Base-by-base conservation (phyloP, 2,888 invertebrate species). In the Nomada lathburiana region DNA sequence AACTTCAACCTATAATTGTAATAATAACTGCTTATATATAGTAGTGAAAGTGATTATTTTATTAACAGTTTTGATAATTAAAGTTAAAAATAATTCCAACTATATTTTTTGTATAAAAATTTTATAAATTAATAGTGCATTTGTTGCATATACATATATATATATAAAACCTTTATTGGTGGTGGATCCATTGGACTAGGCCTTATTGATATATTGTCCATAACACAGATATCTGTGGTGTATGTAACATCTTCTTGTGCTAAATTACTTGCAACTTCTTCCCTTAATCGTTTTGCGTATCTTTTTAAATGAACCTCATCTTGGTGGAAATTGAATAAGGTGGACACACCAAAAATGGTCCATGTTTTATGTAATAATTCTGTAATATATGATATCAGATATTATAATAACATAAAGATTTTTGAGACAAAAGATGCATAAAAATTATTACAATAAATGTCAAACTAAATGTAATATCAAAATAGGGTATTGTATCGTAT, bases 301-400 rank as follows among this genome's bases (percentile, higher is more conserved):
- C 90, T 79, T 83, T 94, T 94, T 18, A 94, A 84, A 65, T 87
- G 84, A 4, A 92, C 64, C 77, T 92, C 88, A 70, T 90, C 88
- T n/a, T 88, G 67, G 47, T 90, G 60, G 74, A 94, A 91, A 74
- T 90, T 90, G 74, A 92, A 93, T 65, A 94, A 84, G 5, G 90
- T 85, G 16, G 94, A 93, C 9, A 93, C 92, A 29, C 90, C 92
- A 82, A 86, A 93, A 42, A 93, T 80, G 50, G 86, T 91, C 94
- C 94, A 94, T 16, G 92, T 92, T 83, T 91, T 89, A 52, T 87
- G 82, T 44, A 92, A 75, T 18, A 94, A 83, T 60, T 86, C 94
- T 94, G 18, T 10, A 77, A 82, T 71, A 59, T 47, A 53, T 57
- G 1, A 42, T 55, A 23, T 53, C 57, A 42, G n/a, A 26, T 42